A percentile compares a stretch with the other conserved stretches of the same genome.
These are phyloP conservation scores for Mormyrops boulengeri DNA, from an alignment of 2,797 vertebrate genomes.

Conservation along the genomic window DNA sequence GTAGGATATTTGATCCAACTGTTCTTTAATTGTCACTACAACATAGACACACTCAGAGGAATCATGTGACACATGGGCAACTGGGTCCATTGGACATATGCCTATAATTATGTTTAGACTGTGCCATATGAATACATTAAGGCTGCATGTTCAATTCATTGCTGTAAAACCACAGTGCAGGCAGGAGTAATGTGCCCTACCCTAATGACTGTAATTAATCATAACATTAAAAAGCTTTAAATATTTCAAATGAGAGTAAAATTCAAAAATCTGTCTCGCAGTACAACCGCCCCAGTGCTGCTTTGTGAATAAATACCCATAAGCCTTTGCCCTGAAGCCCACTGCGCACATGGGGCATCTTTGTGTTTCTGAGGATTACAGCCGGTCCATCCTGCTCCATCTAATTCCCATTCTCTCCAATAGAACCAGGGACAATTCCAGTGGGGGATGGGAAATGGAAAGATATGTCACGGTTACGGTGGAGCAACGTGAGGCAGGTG, in stretches of 20 bases:
- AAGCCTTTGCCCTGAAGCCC: background rate
- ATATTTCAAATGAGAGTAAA: background rate
- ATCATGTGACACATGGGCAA: background rate
- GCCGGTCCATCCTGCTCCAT: background rate
- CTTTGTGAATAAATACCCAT: slow-evolving; percentile 3
- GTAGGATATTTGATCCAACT: background rate
- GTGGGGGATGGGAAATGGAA: background rate
- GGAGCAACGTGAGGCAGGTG: background rate
- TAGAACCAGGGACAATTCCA: background rate
- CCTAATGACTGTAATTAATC: background rate
- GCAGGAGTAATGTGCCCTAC: background rate
- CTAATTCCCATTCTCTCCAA: slow-evolving; percentile 11
- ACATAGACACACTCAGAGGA: background rate
- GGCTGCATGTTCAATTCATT: background rate
- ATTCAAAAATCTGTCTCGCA: background rate
- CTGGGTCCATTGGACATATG: background rate
- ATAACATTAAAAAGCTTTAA: background rate
- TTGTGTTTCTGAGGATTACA: slow-evolving; percentile 3
- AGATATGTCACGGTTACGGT: background rate
- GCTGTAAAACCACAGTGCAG: background rate
- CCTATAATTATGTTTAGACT: background rate
- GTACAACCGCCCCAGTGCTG: background rate
- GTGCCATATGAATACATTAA: background rate
- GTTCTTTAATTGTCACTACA: background rate
- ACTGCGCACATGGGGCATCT: background rate